These are phyloP conservation scores for Zalophus californianus DNA, from an alignment of 2,797 vertebrate species.

Conservation along the genomic window DNA sequence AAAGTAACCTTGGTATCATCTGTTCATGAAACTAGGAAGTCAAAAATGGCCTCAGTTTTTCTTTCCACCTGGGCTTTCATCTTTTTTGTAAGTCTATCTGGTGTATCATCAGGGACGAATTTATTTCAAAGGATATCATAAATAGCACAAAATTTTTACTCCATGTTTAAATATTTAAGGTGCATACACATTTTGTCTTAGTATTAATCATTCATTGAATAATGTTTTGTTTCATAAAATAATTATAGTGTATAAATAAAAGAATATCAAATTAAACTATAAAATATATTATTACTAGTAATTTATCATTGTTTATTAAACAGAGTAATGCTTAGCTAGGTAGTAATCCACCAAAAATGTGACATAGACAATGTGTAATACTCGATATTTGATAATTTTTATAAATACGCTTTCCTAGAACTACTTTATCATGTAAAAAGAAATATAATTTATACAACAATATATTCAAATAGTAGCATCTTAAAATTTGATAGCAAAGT, in stretches of 20 bases:
- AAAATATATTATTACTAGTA: not conserved
- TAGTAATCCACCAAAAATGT: not conserved
- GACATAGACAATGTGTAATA: not conserved
- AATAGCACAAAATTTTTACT: conserved; percentile 61
- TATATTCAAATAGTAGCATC: not conserved
- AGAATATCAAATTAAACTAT: not conserved
- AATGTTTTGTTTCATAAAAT: not conserved
- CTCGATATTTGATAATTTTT: not conserved
- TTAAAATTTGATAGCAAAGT: not conserved
- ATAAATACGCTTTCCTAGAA: not conserved
- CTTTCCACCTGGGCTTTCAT: conserved; percentile 87
- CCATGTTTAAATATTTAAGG: conserved; percentile 38
- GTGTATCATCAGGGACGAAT: conserved; percentile 70
- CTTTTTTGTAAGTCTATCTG: conserved; percentile 83
- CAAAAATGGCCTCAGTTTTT: conserved; percentile 91
- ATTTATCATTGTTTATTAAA: not conserved
- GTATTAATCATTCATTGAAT: not conserved
- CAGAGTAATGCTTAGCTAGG: not conserved
- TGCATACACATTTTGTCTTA: conserved; percentile 20
- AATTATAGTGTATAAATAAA: not conserved
- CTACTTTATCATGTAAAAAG: not conserved
- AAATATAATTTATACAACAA: not conserved
- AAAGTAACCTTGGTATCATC: conserved; percentile 92
- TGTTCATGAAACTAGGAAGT: conserved; percentile 91
- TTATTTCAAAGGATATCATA: conserved; percentile 72